Conservation (phyloP, 2,888 invertebrate genomes). For the Augiades crinisus region DNA sequence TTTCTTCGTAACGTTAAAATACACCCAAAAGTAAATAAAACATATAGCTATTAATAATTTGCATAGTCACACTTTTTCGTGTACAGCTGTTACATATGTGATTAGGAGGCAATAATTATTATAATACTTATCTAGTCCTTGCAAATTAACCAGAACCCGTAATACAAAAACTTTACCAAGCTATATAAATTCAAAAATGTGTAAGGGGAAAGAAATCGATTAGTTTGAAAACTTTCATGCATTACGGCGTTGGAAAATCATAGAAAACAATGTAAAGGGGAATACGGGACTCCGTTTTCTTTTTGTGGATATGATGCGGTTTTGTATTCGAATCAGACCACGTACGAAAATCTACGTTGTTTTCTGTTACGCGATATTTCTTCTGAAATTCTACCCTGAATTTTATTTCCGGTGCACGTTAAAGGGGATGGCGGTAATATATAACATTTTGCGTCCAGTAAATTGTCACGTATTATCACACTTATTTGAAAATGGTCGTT, state of each 20-base stretch:
- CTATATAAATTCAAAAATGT: too few relatives aligned
- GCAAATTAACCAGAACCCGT: too few relatives aligned
- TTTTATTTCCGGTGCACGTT: slow-evolving; percentile 3
- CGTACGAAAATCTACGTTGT: slow-evolving; percentile 7
- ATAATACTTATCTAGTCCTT: too few relatives aligned
- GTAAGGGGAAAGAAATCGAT: too few relatives aligned
- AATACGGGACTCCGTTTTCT: too few relatives aligned
- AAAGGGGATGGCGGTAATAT: neutral
- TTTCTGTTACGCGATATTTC: neutral
- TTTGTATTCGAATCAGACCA: neutral
- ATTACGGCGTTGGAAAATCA: neutral
- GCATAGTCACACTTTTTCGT: too few relatives aligned
- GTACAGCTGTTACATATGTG: too few relatives aligned
- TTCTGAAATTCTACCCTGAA: neutral
- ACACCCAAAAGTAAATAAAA: too few relatives aligned
- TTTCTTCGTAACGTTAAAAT: too few relatives aligned
- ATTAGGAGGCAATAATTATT: too few relatives aligned
- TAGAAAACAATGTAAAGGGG: neutral
- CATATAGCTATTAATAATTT: too few relatives aligned
- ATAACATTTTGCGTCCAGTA: neutral
- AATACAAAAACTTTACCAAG: too few relatives aligned
- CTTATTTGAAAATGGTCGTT: neutral
- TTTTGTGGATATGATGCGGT: neutral
- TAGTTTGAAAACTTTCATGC: neutral
- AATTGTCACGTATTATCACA: neutral